Conservation (phyloP, 2,113 vertebrate genomes). For the Cottus gobio region DNA sequence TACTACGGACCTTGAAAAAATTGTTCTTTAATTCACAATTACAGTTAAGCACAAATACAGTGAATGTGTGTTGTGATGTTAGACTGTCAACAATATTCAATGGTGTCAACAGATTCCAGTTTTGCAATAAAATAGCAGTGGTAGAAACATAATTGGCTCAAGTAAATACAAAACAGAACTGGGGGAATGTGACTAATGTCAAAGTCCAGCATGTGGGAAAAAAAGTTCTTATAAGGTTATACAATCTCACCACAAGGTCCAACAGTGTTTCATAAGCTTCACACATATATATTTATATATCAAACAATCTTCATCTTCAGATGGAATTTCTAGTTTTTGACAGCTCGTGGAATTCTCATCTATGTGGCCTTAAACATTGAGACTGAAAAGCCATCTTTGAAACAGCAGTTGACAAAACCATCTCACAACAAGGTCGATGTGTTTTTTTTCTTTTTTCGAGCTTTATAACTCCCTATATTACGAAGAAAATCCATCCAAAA, state of each 20-base stretch:
- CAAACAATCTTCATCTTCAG: too few species aligned
- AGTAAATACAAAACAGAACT: background rate
- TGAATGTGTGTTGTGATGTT: background rate
- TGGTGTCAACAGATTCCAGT: conserved; percentile 25
- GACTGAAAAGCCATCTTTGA: too few species aligned
- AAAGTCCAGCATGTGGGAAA: conserved; percentile 10
- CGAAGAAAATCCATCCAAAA: too few species aligned
- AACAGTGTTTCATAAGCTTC: background rate
- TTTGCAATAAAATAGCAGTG: conserved; percentile 29
- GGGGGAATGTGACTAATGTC: background rate
- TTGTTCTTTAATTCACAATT: background rate
- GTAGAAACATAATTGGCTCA: background rate
- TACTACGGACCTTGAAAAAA: background rate
- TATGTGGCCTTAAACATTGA: too few species aligned
- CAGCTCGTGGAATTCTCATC: too few species aligned
- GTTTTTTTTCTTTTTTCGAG: too few species aligned
- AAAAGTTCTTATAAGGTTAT: background rate
- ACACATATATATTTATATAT: too few species aligned
- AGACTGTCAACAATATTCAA: conserved; percentile 16
- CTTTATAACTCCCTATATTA: background rate
- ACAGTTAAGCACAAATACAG: background rate
- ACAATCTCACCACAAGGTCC: background rate
- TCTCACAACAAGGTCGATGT: too few species aligned
- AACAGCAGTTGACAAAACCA: too few species aligned
- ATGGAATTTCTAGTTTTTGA: too few species aligned